phyloP scores from a whole-genome alignment of 2,797 vertebrate species.

The Lateolabrax maculatus region DNA sequence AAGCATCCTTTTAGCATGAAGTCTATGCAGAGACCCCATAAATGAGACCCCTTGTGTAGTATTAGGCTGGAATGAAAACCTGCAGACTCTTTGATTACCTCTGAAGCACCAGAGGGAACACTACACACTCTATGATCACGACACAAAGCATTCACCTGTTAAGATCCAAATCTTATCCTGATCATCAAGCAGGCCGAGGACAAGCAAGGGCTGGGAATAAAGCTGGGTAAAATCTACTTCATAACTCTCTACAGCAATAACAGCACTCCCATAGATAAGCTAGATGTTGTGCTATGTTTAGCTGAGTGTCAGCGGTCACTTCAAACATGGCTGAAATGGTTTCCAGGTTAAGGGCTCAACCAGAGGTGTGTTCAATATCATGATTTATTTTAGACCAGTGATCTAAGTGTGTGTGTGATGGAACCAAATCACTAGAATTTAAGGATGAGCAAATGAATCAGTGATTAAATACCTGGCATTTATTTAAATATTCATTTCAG shows the following conservation, averaged over 20 bases:
- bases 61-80: constrained; percentile 41
- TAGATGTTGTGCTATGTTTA: constrained; percentile 69
- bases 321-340: constrained; percentile 55
- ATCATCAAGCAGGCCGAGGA: constrained; percentile 53
- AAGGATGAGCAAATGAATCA: constrained; percentile 20
- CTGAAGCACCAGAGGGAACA: constrained; percentile 6
- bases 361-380: constrained; percentile 73
- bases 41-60: constrained; percentile 22
- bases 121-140: neutral
- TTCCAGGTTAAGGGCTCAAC: constrained; percentile 76
- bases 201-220: constrained; percentile 60
- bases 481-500: constrained; percentile 7
- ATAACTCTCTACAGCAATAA: constrained; percentile 83
- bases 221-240: constrained; percentile 68
- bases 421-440: constrained; percentile 58
- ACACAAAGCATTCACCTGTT: neutral
- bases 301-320: constrained; percentile 55
- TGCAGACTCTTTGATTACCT: constrained; percentile 38
- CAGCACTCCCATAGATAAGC: constrained; percentile 78
- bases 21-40: constrained; percentile 56
- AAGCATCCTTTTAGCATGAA: constrained; percentile 31
- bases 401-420: constrained; percentile 10
- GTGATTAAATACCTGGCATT: neutral
- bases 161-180: constrained; percentile 22
- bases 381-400: constrained; percentile 2